These are phyloP conservation scores for Meloidogyne exigua DNA, from an alignment of 1,140 invertebrate genomes.

Conservation along the genomic window DNA sequence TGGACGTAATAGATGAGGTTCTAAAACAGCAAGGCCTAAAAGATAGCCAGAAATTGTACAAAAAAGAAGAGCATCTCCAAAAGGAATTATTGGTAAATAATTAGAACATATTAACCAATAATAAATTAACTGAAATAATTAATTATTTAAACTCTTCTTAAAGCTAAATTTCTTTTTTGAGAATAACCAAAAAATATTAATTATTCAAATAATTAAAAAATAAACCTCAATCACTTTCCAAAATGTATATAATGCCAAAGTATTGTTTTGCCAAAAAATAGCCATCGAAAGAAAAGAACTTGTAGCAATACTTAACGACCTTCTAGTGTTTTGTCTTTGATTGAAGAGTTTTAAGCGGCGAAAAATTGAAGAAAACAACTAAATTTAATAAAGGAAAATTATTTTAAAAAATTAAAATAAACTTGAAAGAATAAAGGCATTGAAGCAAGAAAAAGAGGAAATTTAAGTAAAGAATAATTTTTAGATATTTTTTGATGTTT, in stretches of 20 bases:
- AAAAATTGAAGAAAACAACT: slow-evolving; percentile 18
- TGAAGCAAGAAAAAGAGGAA: slow-evolving; percentile 48
- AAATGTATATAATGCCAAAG: slow-evolving; percentile 56
- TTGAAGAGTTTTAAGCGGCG: neutral
- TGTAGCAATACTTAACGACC: slow-evolving; percentile 21
- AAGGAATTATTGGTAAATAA: slow-evolving; percentile 46
- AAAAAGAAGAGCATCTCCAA: slow-evolving; percentile 55
- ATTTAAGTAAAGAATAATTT: slow-evolving; percentile 25
- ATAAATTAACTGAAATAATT: slow-evolving; percentile 52
- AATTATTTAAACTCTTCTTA: too few species aligned
- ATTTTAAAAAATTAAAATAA: slow-evolving; percentile 9
- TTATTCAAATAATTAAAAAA: slow-evolving; percentile 11
- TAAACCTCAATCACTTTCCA: slow-evolving; percentile 60
- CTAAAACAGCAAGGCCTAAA: slow-evolving; percentile 49
- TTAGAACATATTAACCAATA: slow-evolving; percentile 42
- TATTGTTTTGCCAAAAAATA: slow-evolving; percentile 47
- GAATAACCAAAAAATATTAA: too few species aligned
- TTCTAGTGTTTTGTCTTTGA: neutral
- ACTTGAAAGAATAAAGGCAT: slow-evolving; percentile 56
- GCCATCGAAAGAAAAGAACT: slow-evolving; percentile 38
- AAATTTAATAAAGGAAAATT: slow-evolving; percentile 5
- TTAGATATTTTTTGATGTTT: slow-evolving; percentile 6
- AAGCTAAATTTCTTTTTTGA: neutral
- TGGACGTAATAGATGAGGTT: slow-evolving; percentile 54
- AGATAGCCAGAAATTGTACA: slow-evolving; percentile 53